phyloP scores from a whole-genome alignment of 2,797 vertebrate species.

The Delichon dasypus region DNA sequence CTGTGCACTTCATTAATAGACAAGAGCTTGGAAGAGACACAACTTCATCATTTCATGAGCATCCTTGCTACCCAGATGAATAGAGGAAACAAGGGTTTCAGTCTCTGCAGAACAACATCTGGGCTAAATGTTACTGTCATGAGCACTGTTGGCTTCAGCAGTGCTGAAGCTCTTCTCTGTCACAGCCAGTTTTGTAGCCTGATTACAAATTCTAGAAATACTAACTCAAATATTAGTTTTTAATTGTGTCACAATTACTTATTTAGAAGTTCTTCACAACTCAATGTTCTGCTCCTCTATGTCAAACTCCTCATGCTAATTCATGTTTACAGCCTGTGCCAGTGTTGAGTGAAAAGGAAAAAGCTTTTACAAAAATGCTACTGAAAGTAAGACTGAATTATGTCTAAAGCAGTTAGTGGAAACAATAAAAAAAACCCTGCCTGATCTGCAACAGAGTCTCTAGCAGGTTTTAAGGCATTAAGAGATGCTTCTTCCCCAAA shows the following conservation, averaged over 20 bases:
- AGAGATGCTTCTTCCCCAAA: background rate
- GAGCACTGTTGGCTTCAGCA: background rate
- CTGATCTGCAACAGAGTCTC: background rate
- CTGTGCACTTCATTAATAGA: background rate
- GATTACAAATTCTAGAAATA: conserved; percentile 12
- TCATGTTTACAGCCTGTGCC: background rate
- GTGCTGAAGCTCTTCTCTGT: background rate
- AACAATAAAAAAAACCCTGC: background rate
- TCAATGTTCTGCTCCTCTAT: background rate
- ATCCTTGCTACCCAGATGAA: background rate
- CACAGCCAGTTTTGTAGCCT: background rate
- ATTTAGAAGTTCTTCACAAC: background rate
- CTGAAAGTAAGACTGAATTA: background rate
- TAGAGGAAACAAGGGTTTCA: background rate
- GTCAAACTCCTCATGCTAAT: conserved; percentile 1
- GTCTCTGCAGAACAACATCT: background rate
- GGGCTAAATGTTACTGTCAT: background rate
- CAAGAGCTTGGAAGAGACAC: background rate
- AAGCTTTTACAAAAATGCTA: background rate
- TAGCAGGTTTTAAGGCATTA: background rate
- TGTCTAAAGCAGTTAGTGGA: background rate
- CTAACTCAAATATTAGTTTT: conserved; percentile 1
- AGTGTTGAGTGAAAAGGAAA: background rate
- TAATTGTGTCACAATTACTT: background rate
- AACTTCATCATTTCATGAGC: background rate